These are phyloP conservation scores for Cephus rjabovi DNA, from an alignment of 2,888 invertebrate genomes.

Conservation along the genomic window DNA sequence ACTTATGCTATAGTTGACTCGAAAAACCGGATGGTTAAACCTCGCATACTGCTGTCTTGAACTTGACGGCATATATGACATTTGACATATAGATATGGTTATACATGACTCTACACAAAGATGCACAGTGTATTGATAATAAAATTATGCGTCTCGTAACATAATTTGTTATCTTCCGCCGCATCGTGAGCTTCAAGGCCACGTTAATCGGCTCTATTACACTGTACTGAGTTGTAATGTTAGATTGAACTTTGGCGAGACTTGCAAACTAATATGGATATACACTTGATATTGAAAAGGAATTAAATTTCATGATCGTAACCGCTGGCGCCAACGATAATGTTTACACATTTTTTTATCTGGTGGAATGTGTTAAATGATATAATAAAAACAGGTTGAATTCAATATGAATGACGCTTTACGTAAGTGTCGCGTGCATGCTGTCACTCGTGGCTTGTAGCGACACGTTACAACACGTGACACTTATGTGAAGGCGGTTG, in stretches of 20 bases:
- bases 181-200: too few relatives aligned
- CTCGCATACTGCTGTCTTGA: too few relatives aligned
- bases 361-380: not conserved
- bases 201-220: too few relatives aligned
- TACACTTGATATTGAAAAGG: not conserved
- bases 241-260: not conserved
- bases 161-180: too few relatives aligned
- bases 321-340: not conserved
- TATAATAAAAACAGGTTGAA: not conserved
- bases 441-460: not conserved
- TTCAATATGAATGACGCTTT: not conserved
- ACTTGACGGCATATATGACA: too few relatives aligned
- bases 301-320: not conserved
- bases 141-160: too few relatives aligned
- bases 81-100: too few relatives aligned
- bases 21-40: too few relatives aligned
- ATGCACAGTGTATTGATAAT: too few relatives aligned
- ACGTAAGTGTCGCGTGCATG: not conserved
- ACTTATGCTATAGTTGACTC: too few relatives aligned
- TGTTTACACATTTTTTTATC: not conserved
- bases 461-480: not conserved
- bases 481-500: not conserved
- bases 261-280: not conserved
- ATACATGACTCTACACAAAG: too few relatives aligned
- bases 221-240: not conserved